These are phyloP conservation scores for Eristalis intricaria DNA, from an alignment of 2,888 invertebrate species.

Conservation along the genomic window DNA sequence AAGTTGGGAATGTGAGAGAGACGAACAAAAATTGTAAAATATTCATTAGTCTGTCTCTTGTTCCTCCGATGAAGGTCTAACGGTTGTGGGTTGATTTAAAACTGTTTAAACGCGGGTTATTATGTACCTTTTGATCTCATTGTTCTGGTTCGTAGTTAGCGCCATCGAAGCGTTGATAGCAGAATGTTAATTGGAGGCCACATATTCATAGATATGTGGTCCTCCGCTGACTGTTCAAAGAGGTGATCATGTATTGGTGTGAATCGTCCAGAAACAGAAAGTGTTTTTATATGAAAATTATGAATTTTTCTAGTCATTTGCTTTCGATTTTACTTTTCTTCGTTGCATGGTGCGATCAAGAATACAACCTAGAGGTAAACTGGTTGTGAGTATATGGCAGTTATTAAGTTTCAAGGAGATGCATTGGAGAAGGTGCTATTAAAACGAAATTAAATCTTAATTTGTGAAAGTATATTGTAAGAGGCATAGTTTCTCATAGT, in stretches of 20 bases:
- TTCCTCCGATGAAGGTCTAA: constrained; percentile 45
- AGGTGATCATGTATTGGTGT: not conserved
- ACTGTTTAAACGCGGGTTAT: constrained; percentile 28
- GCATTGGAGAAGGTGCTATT: not conserved
- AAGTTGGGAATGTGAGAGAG: not conserved
- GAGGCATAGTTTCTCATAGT: not conserved
- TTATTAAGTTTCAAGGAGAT: constrained; percentile 1
- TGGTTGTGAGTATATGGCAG: not conserved
- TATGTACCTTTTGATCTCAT: constrained; percentile 35
- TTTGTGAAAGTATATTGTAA: constrained; percentile 9
- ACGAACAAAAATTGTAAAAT: not conserved
- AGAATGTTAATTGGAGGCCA: constrained; percentile 14
- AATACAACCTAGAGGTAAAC: not conserved
- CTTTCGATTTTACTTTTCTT: constrained; percentile 11
- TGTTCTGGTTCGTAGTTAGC: constrained; percentile 45
- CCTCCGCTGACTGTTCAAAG: not conserved
- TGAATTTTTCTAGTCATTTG: not conserved
- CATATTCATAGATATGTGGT: not conserved
- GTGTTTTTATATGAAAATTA: constrained; percentile 16
- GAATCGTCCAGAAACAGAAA: constrained; percentile 43
- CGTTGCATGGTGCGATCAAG: not conserved
- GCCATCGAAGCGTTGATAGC: constrained; percentile 52
- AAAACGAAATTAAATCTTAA: not conserved
- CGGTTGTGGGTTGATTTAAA: constrained; percentile 23
- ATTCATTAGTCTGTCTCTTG: constrained; percentile 16